A percentile compares a stretch with the other conserved stretches of the same genome.
Evolutionary conservation across 2,888 invertebrate species (phyloP).

Genomic region (Oscheius onirici): DNA sequence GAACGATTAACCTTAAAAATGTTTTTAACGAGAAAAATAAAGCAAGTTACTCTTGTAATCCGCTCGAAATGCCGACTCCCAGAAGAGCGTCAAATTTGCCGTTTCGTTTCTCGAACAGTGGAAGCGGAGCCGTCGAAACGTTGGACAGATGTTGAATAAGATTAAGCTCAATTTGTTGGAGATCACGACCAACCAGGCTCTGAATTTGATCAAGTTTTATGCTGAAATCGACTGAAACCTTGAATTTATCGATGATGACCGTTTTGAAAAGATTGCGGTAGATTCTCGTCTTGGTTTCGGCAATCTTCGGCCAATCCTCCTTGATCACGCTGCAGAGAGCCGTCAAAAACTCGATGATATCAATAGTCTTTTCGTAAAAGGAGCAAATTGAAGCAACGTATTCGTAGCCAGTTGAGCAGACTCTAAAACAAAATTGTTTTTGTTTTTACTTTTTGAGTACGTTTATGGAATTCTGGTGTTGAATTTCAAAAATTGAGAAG

Average conservation of each 20-base stretch:
- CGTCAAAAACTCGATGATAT: slow-evolving; percentile 63
- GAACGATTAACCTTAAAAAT: slow-evolving; percentile 9
- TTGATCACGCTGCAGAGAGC: slow-evolving; percentile 57
- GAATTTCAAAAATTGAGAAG: too few relatives aligned
- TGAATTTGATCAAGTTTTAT: not conserved
- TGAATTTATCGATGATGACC: slow-evolving; percentile 46
- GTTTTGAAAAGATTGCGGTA: slow-evolving; percentile 45
- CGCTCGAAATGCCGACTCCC: slow-evolving; percentile 61
- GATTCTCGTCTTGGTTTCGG: slow-evolving; percentile 40
- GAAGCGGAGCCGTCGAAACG: slow-evolving; percentile 38
- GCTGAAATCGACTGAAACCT: too few relatives aligned
- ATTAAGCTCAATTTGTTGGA: slow-evolving; percentile 22
- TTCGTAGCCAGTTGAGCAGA: slow-evolving; percentile 51
- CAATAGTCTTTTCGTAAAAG: slow-evolving; percentile 62
- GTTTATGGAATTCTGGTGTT: too few relatives aligned
- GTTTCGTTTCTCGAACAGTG: slow-evolving; percentile 58
- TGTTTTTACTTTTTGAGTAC: too few relatives aligned
- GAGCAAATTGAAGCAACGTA: slow-evolving; percentile 60
- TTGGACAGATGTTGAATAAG: not conserved
- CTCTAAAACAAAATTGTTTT: slow-evolving; percentile 49
- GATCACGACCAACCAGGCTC: slow-evolving; percentile 25
- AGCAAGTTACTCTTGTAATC: slow-evolving; percentile 49
- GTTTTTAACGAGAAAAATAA: not conserved
- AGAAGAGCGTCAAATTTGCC: slow-evolving; percentile 59
- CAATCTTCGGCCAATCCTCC: slow-evolving; percentile 58